Percentiles rank a stretch among this genome's conserved stretches.
Evolutionary conservation across 2,797 vertebrate species (phyloP).

Genomic region (Ammospiza maritima): DNA sequence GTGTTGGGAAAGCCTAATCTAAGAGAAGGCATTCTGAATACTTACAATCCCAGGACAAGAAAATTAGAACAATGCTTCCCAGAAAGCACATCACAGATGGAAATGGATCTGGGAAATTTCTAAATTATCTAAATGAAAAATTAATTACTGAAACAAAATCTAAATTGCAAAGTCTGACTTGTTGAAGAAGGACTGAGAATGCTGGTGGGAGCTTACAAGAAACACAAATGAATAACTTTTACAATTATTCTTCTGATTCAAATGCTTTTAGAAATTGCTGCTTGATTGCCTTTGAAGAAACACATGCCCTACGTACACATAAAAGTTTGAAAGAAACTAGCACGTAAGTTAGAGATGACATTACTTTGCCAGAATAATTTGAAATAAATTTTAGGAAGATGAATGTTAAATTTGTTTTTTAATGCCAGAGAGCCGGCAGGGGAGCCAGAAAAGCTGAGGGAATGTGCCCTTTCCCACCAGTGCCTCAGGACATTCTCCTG

Average conservation of each 20-base stretch:
- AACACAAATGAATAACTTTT: not conserved
- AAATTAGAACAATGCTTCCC: not conserved
- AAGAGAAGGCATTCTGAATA: not conserved
- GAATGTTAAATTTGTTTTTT: not conserved
- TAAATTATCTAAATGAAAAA: not conserved
- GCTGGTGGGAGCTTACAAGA: not conserved
- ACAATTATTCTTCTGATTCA: not conserved
- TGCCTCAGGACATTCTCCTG: not conserved
- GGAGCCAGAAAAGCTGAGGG: not conserved
- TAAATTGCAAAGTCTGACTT: not conserved
- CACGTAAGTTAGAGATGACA: not conserved
- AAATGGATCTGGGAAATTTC: not conserved
- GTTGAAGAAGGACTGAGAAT: not conserved
- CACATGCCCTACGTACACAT: not conserved
- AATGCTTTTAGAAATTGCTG: not conserved
- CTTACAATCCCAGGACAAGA: not conserved
- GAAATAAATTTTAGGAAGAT: not conserved
- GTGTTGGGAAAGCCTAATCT: not conserved
- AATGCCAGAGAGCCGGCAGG: not conserved
- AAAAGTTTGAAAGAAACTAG: not conserved
- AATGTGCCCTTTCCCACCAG: not conserved
- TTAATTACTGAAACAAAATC: not conserved
- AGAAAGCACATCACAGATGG: not conserved
- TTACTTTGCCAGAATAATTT: not conserved
- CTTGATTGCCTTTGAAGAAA: not conserved